Base-by-base conservation (phyloP, 1,140 invertebrate species). In the Camponotus pennsylvanicus region DNA sequence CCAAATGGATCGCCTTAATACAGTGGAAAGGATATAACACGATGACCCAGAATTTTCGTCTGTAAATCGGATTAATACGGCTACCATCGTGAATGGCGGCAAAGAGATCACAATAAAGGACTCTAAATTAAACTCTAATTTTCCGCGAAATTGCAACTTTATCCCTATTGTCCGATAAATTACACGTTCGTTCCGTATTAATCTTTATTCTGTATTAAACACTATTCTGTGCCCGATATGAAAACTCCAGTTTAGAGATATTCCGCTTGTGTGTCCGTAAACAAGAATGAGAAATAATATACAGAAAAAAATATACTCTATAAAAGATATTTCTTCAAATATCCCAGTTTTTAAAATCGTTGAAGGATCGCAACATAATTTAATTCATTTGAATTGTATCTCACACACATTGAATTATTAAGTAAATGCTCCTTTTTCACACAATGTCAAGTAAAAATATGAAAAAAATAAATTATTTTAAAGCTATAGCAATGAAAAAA, bases 1-100 rank as follows among this genome's bases (percentile, higher is more conserved):
- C 79, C 79, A 83, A 83, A 73, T 83, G 69, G 40, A 61, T 13
- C 79, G 18, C 27, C 9, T 7, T 75, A 45, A 82, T 61, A 45
- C 40, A 71, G 52, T 40, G 27, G 4, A 18, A 37, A 63, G 15
- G 71, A 66, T 27, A 71, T 80, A 80, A 80, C 37, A 64, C 40
- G 55, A 15, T 13, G 77, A 13, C 42, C 45, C 15, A 34, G 49
- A 73, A 82, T 59, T 52, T 52, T 71, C 32, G 40, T 15, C 11
- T 15, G 2, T 6, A 57, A 73, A 71, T 80, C 40, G 9, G 45
- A 83, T 61, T 37, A 73, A 45, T 11, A 45, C 40, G 27, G 27
- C 9, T 83, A 34, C 15, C 45, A 21, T 18, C 37, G 11, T 7
- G 27, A 71, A 67, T 40, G 21, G 3, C 27, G 49, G 15, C 21